A percentile compares a stretch with the other conserved stretches of the same genome.
phyloP scores from a whole-genome alignment of 2,888 invertebrate species.

The Salpingus planirostris region DNA sequence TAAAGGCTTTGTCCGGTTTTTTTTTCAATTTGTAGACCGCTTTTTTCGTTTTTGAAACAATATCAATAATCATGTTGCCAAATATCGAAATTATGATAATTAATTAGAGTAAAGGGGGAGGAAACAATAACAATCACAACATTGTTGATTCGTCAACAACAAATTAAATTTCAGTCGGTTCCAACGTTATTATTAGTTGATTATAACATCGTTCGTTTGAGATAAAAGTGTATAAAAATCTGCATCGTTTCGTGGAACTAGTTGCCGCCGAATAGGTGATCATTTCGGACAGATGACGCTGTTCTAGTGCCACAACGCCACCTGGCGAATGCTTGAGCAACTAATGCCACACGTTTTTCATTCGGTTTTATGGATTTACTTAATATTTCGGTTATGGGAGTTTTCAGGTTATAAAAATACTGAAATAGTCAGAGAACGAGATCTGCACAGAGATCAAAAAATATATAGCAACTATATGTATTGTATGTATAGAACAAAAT shows the following conservation, averaged over 20 bases:
- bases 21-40: constrained; percentile 31
- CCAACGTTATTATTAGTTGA: constrained; percentile 25
- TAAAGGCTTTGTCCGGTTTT: constrained; percentile 22
- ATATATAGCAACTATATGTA: constrained; percentile 18
- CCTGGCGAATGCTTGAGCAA: no score
- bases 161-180: constrained; percentile 29
- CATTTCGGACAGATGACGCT: no score
- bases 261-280: no score
- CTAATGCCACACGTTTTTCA: no score
- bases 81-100: constrained; percentile 23
- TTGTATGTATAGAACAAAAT: constrained; percentile 26
- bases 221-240: constrained; percentile 21
- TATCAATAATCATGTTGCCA: constrained; percentile 31
- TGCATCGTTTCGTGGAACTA: no score
- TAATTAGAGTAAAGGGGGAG: constrained; percentile 9
- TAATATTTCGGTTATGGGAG: constrained; percentile 13
- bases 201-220: constrained; percentile 15
- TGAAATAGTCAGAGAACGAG: constrained; percentile 14
- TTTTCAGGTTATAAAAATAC: constrained; percentile 28
- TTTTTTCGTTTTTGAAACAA: constrained; percentile 23
- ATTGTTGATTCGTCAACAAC: constrained; percentile 10
- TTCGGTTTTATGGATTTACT: no score
- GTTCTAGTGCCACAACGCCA: no score
- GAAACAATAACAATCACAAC: constrained; percentile 9
- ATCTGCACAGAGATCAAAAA: constrained; percentile 7